phyloP scores from a whole-genome alignment of 2,113 vertebrate species.

The Myrmecobius fasciatus region DNA sequence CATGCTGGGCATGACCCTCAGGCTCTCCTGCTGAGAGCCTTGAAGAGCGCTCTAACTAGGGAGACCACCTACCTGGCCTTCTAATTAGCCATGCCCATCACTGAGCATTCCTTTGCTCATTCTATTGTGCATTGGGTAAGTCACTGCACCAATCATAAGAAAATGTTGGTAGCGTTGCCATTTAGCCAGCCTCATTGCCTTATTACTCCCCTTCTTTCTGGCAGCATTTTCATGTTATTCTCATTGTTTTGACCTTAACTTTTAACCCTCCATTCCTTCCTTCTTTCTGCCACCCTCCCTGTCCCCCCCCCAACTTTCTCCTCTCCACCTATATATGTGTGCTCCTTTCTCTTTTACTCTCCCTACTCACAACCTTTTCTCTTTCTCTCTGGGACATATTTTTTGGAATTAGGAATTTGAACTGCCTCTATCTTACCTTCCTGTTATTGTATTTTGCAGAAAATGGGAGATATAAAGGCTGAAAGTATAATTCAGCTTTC shows the following conservation, averaged over 20 bases:
- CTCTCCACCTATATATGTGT: neutral
- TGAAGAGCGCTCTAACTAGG: neutral
- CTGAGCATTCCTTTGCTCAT: neutral
- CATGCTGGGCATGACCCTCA: neutral
- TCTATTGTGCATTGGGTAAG: no score
- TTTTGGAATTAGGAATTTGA: slow-evolving; percentile 52
- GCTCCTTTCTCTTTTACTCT: slow-evolving; percentile 1
- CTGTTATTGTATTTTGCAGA: slow-evolving; percentile 61
- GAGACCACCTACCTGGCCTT: neutral
- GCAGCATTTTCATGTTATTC: slow-evolving; percentile 54
- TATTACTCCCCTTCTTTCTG: neutral
- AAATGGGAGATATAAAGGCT: slow-evolving; percentile 29
- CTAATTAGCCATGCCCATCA: neutral
- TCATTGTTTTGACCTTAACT: slow-evolving; percentile 60
- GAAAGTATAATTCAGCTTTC: neutral
- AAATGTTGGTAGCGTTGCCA: slow-evolving; percentile 39
- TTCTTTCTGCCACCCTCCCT: neutral
- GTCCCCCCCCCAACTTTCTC: neutral
- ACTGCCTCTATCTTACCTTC: slow-evolving; percentile 49
- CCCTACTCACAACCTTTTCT: neutral
- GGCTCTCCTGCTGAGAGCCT: neutral
- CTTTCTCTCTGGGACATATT: neutral
- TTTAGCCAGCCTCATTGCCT: slow-evolving; percentile 40
- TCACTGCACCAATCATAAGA: neutral
- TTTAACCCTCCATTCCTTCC: neutral